Evolutionary conservation across 1,140 invertebrate genomes (phyloP), one percentile per base, ranked within the genome.

Genomic region (Aphaenogaster rudis): DNA sequence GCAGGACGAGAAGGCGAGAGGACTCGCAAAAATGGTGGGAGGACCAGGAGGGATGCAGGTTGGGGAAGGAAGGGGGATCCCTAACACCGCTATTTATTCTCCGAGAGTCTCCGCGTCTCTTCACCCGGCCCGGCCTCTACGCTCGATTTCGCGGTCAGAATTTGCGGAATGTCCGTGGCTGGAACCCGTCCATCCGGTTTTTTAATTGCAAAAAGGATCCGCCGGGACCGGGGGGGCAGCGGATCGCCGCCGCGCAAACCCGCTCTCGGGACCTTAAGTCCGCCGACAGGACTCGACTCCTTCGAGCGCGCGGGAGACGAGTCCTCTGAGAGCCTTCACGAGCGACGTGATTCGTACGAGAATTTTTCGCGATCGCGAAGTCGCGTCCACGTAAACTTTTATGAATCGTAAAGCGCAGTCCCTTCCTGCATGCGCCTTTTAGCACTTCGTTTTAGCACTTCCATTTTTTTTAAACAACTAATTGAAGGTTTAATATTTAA

Each of bases 161-260:
- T 95, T 95, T 95, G 93, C 93, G 95, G 95, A 95, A 95, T 95
- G 95, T 94, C 92, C 92, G 87, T 86, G 90, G 92, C 92, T 93
- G 93, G 88, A 95, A 95, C 95, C 94, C 92, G 95, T 95, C 92
- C 89, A 89, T 92, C 95, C 94, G 95, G 95, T 95, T 95, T 95
- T 95, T 95, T 95, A 95, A 95, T 95, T 95, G 95, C 94, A 94
- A 94, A 95, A 95, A 94, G 94, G 94, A 94, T 94, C 90, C 92
- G 90, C 91, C 88, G 85, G 87, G 89, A 87, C 88, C 80, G 72
- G 87, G 59, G 52, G 67, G 78, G 72, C 86, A 80, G 80, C 80
- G 85, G 59, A 77, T 57, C 80, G 80, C 52, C 52, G 79, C 61
- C 72, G 66, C 80, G 80, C 89, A 86, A 88, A 86, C 82, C 66